Evolutionary conservation across 1,140 invertebrate genomes (phyloP).

Genomic region (Bombus pyrosoma): DNA sequence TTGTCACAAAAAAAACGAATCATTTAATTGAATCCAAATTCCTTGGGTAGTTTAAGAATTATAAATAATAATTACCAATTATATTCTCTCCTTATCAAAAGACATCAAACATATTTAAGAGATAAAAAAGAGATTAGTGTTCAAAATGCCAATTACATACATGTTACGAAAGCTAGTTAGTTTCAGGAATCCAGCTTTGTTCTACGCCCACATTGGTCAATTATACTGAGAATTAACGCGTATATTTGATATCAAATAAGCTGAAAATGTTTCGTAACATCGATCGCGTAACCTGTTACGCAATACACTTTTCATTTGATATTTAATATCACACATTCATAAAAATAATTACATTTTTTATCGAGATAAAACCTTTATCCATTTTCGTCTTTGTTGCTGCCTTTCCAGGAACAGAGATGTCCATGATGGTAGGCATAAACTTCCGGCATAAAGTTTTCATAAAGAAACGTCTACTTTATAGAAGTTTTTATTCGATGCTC

Average conservation of each 20-base stretch:
- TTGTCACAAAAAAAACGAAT: too few species aligned
- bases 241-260: not conserved
- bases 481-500: not conserved
- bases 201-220: not conserved
- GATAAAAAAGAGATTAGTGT: not conserved
- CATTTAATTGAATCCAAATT: too few species aligned
- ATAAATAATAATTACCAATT: not conserved
- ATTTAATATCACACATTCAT: not conserved
- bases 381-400: too few species aligned
- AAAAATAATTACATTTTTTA: not conserved
- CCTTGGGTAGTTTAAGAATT: not conserved
- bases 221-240: not conserved
- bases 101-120: not conserved
- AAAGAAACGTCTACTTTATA: not conserved
- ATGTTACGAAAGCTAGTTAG: not conserved
- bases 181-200: not conserved
- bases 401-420: too few species aligned
- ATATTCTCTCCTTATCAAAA: not conserved
- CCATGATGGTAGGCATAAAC: not conserved
- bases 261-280: slow-evolving; percentile 10
- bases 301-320: not conserved
- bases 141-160: not conserved
- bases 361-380: not conserved
- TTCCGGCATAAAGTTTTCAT: not conserved
- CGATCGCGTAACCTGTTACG: not conserved